Conservation (phyloP, 2,888 invertebrate species). For the Lasioglossum calceatum region DNA sequence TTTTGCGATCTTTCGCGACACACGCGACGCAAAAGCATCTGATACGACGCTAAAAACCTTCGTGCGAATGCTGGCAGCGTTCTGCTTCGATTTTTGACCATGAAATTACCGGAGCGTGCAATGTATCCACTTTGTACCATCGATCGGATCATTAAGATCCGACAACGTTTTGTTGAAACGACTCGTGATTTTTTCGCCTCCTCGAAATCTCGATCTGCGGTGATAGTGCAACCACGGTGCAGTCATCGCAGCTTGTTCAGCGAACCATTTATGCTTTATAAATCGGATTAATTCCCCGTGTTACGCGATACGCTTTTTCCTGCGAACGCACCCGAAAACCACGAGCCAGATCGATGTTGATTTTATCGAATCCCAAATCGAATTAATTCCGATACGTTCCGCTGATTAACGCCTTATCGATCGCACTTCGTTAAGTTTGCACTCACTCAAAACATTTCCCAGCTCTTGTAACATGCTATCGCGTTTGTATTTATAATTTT, state of each 20-base stretch:
- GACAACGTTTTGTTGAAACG: neutral
- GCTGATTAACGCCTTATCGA: neutral
- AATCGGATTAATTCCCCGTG: neutral
- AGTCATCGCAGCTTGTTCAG: neutral
- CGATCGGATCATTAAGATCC: neutral
- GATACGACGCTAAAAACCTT: constrained; percentile 9
- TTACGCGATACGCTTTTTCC: neutral
- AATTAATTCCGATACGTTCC: neutral
- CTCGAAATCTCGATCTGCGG: neutral
- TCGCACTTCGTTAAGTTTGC: neutral
- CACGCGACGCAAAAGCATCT: neutral
- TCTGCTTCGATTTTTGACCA: constrained; percentile 16
- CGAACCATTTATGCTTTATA: neutral
- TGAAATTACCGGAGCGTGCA: constrained; percentile 18
- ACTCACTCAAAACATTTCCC: neutral
- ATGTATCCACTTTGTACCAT: constrained; percentile 19
- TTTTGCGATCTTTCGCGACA: neutral
- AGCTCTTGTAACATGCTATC: neutral
- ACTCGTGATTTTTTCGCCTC: neutral
- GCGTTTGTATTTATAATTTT: neutral
- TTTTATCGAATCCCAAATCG: neutral
- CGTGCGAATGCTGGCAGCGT: neutral
- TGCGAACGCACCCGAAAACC: neutral
- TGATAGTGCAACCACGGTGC: neutral
- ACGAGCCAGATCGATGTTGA: neutral